phyloP scores from a whole-genome alignment of 1,140 invertebrate genomes.

The Cherax quadricarinatus region DNA sequence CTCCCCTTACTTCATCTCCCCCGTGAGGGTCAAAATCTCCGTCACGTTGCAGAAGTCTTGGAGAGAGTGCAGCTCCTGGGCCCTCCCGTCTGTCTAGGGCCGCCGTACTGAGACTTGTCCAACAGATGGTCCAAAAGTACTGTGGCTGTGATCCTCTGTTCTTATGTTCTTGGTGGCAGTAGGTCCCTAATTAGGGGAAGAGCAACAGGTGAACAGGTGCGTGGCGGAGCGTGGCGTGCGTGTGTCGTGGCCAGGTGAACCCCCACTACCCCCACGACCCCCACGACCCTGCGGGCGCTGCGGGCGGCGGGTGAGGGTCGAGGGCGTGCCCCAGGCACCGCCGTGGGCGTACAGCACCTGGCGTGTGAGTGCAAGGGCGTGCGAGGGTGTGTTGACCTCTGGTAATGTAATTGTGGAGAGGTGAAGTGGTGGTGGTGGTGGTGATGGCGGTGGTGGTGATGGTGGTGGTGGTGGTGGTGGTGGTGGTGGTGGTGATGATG shows the following conservation, averaged over 20 bases:
- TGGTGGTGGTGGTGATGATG: not conserved
- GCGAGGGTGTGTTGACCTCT: constrained; percentile 5
- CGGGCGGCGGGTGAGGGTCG: constrained; percentile 10
- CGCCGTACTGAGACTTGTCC: too few species aligned
- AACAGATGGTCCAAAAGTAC: too few species aligned
- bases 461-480: not conserved
- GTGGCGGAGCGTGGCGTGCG: constrained; percentile 42
- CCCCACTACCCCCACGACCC: constrained; percentile 24
- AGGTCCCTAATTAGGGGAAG: constrained; percentile 27
- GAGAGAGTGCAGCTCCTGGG: too few species aligned
- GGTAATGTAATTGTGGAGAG: not conserved
- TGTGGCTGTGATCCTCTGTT: too few species aligned
- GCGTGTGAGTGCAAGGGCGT: constrained; percentile 24
- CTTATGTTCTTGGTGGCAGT: not conserved
- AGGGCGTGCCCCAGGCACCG: constrained; percentile 26
- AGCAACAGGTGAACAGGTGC: constrained; percentile 39
- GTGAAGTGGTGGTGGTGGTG: not conserved
- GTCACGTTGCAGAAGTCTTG: too few species aligned
- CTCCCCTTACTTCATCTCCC: not conserved
- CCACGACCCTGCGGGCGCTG: constrained; percentile 12
- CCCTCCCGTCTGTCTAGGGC: too few species aligned
- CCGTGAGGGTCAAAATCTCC: too few species aligned
- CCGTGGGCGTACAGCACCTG: constrained; percentile 34
- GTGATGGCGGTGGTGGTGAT: not conserved
- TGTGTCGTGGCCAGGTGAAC: constrained; percentile 40